phyloP scores from a whole-genome alignment of 1,140 invertebrate genomes.

The Zaprionus taronus region DNA sequence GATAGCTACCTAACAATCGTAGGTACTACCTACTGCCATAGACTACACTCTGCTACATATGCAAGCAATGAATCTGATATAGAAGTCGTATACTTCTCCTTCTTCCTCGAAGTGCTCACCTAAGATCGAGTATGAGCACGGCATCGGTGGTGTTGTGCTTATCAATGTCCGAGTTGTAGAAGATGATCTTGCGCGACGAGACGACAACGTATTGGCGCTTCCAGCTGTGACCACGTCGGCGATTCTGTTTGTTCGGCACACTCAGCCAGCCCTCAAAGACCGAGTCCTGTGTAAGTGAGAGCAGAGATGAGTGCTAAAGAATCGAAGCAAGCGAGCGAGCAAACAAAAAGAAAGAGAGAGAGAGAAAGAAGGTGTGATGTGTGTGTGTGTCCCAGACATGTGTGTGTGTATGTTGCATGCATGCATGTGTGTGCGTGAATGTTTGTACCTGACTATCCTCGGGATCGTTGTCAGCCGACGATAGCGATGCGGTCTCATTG shows the following conservation, averaged over 20 bases:
- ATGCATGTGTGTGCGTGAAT: conserved; percentile 28
- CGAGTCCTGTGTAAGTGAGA: conserved; percentile 87
- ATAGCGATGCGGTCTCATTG: conserved; percentile 95
- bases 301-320: conserved; percentile 78
- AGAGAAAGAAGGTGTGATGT: neutral
- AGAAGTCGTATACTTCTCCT: neutral
- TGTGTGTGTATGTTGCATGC: neutral
- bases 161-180: conserved; percentile 97
- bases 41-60: too few species aligned
- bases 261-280: conserved; percentile 98
- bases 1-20: too few species aligned
- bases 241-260: conserved; percentile 97
- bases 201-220: conserved; percentile 98
- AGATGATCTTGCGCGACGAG: conserved; percentile 98
- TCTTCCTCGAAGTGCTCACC: conserved; percentile 85
- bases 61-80: too few species aligned
- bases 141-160: conserved; percentile 96
- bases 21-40: too few species aligned
- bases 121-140: conserved; percentile 96
- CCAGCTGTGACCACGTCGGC: conserved; percentile 96
- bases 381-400: conserved; percentile 25
- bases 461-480: conserved; percentile 94
- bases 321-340: neutral
- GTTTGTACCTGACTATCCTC: conserved; percentile 87
- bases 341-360: conserved; percentile 1